These are phyloP conservation scores for Phacellophora camtschatica DNA, from an alignment of 30 jellyfish, hydroid and myxozoan genomes.

Conservation along the genomic window DNA sequence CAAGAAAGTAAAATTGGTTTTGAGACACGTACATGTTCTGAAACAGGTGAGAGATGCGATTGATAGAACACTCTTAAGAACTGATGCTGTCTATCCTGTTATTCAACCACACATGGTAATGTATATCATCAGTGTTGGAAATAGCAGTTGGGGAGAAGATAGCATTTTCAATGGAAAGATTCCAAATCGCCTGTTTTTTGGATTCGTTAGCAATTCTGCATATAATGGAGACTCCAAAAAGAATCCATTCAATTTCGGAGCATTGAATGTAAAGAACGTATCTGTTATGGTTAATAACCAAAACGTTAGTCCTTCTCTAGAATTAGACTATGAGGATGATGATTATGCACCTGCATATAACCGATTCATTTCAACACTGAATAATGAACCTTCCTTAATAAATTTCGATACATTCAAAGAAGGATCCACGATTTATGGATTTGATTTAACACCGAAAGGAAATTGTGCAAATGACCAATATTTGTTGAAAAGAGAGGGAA, in stretches of 20 bases:
- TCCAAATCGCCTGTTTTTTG: conserved; percentile 26
- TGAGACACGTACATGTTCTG: background rate
- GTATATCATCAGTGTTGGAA: background rate
- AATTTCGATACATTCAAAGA: background rate
- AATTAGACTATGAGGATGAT: background rate
- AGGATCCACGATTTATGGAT: conserved; percentile 31
- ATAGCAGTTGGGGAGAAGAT: background rate
- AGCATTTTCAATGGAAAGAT: conserved; percentile 4
- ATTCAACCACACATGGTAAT: conserved; percentile 1
- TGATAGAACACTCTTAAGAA: background rate
- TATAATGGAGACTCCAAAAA: background rate
- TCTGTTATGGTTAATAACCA: background rate
- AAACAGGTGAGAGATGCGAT: background rate
- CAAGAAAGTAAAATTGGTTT: background rate
- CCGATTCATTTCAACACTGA: background rate
- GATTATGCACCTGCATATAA: conserved; percentile 2
- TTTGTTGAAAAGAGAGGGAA: background rate
- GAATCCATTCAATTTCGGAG: conserved; percentile 41
- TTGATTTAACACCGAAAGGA: conserved; percentile 20
- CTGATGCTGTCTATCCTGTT: background rate
- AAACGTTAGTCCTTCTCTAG: conserved; percentile 1
- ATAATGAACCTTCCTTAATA: background rate
- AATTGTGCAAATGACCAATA: conserved; percentile 28
- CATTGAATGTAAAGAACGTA: background rate
- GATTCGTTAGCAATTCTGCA: conserved; percentile 14